A percentile compares a stretch with the other conserved stretches of the same genome.
Evolutionary conservation across 1,140 invertebrate species (phyloP).

Genomic region (Procambarus virginalis): DNA sequence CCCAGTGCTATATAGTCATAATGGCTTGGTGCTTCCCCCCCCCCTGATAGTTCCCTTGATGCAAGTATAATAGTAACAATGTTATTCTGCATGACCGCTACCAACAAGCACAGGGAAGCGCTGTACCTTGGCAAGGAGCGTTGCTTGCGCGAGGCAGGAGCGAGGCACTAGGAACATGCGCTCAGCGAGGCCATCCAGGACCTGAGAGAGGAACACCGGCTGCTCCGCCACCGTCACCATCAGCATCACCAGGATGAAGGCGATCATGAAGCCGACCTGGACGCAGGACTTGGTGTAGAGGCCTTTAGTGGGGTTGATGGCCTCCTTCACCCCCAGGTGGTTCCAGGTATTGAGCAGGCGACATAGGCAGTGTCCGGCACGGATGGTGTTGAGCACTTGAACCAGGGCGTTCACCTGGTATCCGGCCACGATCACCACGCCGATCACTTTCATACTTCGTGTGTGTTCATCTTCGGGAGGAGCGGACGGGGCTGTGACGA

Average conservation of each 20-base stretch:
- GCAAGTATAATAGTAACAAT: too few species aligned
- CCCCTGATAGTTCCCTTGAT: too few species aligned
- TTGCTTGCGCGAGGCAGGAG: not conserved
- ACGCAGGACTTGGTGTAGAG: not conserved
- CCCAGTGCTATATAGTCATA: too few species aligned
- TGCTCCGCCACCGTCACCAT: not conserved
- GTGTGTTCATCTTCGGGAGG: not conserved
- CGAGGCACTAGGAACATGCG: conserved; percentile 36
- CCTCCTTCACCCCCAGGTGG: conserved; percentile 6
- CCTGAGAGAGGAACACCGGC: conserved; percentile 22
- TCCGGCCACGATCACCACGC: conserved; percentile 39
- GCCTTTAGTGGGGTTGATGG: conserved; percentile 20
- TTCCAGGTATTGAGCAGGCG: conserved; percentile 38
- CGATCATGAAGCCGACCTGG: conserved; percentile 39
- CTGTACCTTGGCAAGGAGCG: not conserved
- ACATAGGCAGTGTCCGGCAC: not conserved
- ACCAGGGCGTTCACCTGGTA: conserved; percentile 52
- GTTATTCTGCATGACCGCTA: too few species aligned
- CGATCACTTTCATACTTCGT: conserved; percentile 18
- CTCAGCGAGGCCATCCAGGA: conserved; percentile 45
- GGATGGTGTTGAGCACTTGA: conserved; percentile 19
- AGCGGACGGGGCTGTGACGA: not conserved
- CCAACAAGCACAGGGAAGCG: too few species aligned
- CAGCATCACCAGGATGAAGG: conserved; percentile 46
- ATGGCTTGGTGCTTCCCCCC: too few species aligned